phyloP scores from a whole-genome alignment of 2,797 vertebrate genomes.

The Typhlichthys subterraneus region DNA sequence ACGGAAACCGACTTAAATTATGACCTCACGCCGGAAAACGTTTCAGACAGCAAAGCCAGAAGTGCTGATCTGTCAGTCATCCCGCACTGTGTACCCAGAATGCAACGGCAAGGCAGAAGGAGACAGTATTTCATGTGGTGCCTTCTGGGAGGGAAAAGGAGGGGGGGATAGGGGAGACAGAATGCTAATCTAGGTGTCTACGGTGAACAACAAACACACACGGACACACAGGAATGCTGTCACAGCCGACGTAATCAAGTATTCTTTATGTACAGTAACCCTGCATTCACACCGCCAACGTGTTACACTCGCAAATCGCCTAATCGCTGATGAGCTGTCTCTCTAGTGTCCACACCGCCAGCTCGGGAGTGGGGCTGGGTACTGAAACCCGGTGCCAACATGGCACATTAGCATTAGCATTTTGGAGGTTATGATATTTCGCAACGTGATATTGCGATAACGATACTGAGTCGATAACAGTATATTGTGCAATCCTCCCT shows the following conservation, averaged over 20 bases:
- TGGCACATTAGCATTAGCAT: too few relatives aligned
- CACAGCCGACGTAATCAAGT: not conserved
- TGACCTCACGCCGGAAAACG: conserved; percentile 63
- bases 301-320: too few relatives aligned
- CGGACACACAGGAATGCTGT: not conserved
- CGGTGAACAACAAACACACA: conserved; percentile 14
- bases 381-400: too few relatives aligned
- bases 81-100: conserved; percentile 40
- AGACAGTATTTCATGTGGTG: conserved; percentile 41
- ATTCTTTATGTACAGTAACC: conserved; percentile 3
- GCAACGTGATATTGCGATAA: too few relatives aligned
- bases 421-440: too few relatives aligned
- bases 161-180: not conserved
- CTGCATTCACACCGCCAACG: too few relatives aligned
- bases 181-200: conserved; percentile 31
- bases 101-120: conserved; percentile 21
- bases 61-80: conserved; percentile 60
- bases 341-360: too few relatives aligned
- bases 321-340: too few relatives aligned
- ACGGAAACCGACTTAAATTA: conserved; percentile 67
- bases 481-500: too few relatives aligned
- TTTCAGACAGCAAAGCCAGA: conserved; percentile 47
- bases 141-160: conserved; percentile 5
- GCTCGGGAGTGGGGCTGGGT: too few relatives aligned
- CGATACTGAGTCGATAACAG: too few relatives aligned